Evolutionary conservation across 2,797 vertebrate species (phyloP), one percentile per base, ranked within the genome.

Genomic region (Danio kyathit): DNA sequence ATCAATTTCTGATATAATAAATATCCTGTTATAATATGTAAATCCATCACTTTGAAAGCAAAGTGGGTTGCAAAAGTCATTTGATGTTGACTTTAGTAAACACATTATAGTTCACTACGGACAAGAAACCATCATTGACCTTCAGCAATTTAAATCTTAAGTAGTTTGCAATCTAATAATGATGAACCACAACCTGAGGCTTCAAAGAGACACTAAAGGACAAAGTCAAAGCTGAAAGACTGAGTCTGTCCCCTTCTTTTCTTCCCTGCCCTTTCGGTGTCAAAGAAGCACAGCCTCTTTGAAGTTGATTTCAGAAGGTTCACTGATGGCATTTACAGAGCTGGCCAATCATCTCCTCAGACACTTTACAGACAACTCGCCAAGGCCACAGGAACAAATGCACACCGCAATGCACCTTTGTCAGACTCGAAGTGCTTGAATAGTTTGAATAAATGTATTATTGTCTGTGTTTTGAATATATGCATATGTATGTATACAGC

Each of bases 211-310:
- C 21, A 38, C 71, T 63, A 64, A 75, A 81, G 81, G 65, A 81
- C 84, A 82, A 83, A 86, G 80, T 83, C 83, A 85, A 84, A 82
- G 84, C 83, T 57, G 73, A 67, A 72, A 71, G 41, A 40, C 76
- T 52, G 52, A 82, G 51, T 59, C 75, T 21, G 8, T 73, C 80
- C 75, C 75, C 52, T 80, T 81, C 71, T 65, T 69, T 77, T 79
- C 74, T 70, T 80, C 57, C 6, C 46, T 78, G 84, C 66, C 83
- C 83, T 87, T 86, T 86, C 43, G 65, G 67, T 78, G 56, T 70
- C 72, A 81, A 74, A 80, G 29, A 83, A 70, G 65, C 81, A 65
- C 5, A 56, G 61, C 48, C 54, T 21, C 76, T 87, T 87, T 85
- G 86, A 87, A 83, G 83, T 60, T 79, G 44, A 52, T 65, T 83